These are phyloP conservation scores for Aromia moschata DNA, from an alignment of 2,888 invertebrate genomes.

Conservation along the genomic window DNA sequence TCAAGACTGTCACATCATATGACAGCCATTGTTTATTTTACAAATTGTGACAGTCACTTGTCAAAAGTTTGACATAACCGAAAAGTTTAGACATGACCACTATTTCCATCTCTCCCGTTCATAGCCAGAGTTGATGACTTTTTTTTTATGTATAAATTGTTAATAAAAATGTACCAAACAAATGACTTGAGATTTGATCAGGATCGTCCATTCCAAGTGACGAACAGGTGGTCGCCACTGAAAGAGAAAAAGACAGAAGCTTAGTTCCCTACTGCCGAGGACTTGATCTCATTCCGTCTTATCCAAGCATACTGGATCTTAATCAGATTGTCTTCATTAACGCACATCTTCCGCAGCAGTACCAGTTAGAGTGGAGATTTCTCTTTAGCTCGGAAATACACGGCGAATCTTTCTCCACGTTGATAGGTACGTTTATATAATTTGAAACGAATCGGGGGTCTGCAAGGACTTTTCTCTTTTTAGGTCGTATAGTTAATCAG, in stretches of 20 bases:
- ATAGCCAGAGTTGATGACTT: too few species aligned
- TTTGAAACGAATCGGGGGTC: background rate
- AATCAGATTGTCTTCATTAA: constrained; percentile 84
- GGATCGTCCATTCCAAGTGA: constrained; percentile 26
- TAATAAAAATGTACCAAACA: too few species aligned
- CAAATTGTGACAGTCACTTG: too few species aligned
- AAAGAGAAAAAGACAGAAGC: constrained; percentile 63
- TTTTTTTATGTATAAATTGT: too few species aligned
- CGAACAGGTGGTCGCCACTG: constrained; percentile 49
- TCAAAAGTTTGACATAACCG: too few species aligned
- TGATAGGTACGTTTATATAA: constrained; percentile 68
- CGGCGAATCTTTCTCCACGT: constrained; percentile 90
- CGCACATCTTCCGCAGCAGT: constrained; percentile 77
- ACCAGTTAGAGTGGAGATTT: constrained; percentile 85
- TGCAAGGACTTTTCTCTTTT: constrained; percentile 25
- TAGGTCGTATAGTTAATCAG: constrained; percentile 78
- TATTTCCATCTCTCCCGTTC: too few species aligned
- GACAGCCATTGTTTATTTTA: too few species aligned
- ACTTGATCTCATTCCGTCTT: constrained; percentile 77
- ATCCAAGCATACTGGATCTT: constrained; percentile 78
- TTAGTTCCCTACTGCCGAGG: constrained; percentile 68
- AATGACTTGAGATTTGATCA: constrained; percentile 9
- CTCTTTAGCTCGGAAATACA: constrained; percentile 87
- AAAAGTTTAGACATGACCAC: too few species aligned
- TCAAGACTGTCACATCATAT: too few species aligned